Evolutionary conservation across 2,888 invertebrate species (phyloP).

Genomic region (Macropis europaea): DNA sequence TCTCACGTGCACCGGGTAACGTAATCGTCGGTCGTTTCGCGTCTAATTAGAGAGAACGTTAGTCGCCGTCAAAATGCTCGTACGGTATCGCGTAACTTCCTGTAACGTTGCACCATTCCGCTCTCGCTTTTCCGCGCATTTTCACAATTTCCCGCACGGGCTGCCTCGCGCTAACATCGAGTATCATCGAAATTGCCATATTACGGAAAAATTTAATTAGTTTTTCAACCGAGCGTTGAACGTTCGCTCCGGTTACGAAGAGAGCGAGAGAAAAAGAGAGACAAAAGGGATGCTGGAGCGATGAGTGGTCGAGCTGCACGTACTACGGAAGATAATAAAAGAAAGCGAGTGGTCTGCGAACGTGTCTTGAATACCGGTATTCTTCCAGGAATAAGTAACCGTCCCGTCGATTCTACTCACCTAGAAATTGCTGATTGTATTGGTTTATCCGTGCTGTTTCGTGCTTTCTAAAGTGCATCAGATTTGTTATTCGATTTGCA

Average conservation of each 20-base stretch:
- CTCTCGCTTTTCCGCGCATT: background rate
- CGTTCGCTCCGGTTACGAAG: background rate
- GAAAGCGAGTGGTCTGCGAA: constrained; percentile 50
- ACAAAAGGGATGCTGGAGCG: constrained; percentile 40
- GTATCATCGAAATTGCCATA: constrained; percentile 67
- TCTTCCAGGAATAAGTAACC: constrained; percentile 33
- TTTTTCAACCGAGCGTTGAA: constrained; percentile 52
- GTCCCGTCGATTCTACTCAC: constrained; percentile 27
- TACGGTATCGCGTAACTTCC: constrained; percentile 19
- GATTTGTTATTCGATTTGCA: no score
- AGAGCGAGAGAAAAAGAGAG: background rate
- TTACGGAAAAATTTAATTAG: constrained; percentile 73
- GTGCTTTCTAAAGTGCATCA: no score
- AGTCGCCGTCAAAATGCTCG: constrained; percentile 54
- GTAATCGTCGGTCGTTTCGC: constrained; percentile 61
- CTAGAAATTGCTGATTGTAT: constrained; percentile 20
- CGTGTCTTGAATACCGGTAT: constrained; percentile 68
- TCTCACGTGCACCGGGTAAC: constrained; percentile 10
- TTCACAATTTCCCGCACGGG: constrained; percentile 9
- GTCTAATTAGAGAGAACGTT: constrained; percentile 62
- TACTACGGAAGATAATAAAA: constrained; percentile 64
- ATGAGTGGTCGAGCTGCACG: constrained; percentile 27
- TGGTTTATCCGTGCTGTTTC: constrained; percentile 4
- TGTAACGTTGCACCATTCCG: constrained; percentile 8
- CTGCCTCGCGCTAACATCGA: constrained; percentile 19